Evolutionary conservation across 2,797 vertebrate species (phyloP), one percentile per base, ranked within the genome.

Genomic region (Etheostoma perlongum): DNA sequence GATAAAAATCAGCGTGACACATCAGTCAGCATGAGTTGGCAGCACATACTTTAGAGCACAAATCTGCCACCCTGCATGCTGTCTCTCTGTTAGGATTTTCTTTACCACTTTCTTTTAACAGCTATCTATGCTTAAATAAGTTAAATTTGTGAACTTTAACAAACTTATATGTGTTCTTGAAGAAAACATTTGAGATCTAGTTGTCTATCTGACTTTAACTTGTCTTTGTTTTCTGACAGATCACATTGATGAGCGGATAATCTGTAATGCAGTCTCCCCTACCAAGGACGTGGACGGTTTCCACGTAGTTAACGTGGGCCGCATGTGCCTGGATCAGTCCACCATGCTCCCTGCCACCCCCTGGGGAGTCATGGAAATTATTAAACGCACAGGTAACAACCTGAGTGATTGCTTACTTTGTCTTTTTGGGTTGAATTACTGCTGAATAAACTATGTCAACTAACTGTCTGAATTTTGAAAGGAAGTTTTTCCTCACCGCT

Each of bases 241-340:
- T 3, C 98, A 99, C 80, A 97, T 99, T 0, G 96, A 99, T 0
- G 98, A 99, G 87, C 95, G 98, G 1, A 84, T 79, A 18, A 59
- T 99, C 63, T 99, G 98, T 88, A 98, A 99, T 0, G 97, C 98
- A 0, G 97, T 99, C 49, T 91, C 95, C 40, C 98, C 98, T 0
- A 93, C 95, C 55, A 99, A 99, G 89, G 98, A 99, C 0, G 98
- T 99, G 1, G 98, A 99, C 0, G 98, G 98, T 25, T 99, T 99
- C 77, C 98, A 99, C 0, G 97, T 99, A 15, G 95, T 99, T 6
- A 99, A 99, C 0, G 97, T 99, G 48, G 98, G 98, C 1, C 95
- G 97, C 25, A 95, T 99, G 97, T 99, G 98, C 86, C 92, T 99
- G 57, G 98, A 99, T 88, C 98, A 99, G 88, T 93, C 96, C 76